A percentile compares a stretch with the other conserved stretches of the same genome.
These are phyloP conservation scores for Karalla daura DNA, from an alignment of 2,797 vertebrate genomes.

Conservation along the genomic window DNA sequence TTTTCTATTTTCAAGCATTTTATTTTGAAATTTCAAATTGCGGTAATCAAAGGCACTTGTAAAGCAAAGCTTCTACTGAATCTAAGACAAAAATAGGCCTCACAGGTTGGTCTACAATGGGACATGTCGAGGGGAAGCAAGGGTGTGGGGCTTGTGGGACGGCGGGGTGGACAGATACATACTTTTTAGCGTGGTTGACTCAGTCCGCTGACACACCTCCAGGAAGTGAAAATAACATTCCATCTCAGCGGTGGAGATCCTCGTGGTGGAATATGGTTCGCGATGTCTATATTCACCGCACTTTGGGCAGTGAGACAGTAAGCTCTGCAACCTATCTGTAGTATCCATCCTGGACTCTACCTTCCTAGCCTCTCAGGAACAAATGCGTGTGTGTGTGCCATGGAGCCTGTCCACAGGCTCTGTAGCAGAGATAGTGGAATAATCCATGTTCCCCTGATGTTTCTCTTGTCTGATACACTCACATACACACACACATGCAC, in stretches of 20 bases:
- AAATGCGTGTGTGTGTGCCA: not conserved
- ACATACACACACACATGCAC: conserved; percentile 10
- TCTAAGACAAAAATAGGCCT: not conserved
- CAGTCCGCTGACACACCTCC: conserved; percentile 82
- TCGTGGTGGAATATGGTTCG: conserved; percentile 81
- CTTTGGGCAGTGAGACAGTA: conserved; percentile 73
- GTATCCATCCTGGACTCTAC: conserved; percentile 35
- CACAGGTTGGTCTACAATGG: not conserved
- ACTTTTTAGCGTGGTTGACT: conserved; percentile 77
- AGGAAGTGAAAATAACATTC: conserved; percentile 88
- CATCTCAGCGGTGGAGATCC: conserved; percentile 91
- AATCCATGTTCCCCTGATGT: conserved; percentile 5
- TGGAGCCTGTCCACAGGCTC: not conserved
- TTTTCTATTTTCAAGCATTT: no score
- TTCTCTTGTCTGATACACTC: conserved; percentile 7
- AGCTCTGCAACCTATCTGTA: conserved; percentile 36
- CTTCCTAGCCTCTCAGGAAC: not conserved
- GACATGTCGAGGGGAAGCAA: not conserved
- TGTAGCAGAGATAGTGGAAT: conserved; percentile 4
- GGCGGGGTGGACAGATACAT: conserved; percentile 27
- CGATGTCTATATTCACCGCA: conserved; percentile 78
- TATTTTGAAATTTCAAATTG: no score
- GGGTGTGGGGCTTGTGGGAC: not conserved
- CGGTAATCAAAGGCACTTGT: no score
- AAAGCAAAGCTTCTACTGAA: not conserved